phyloP scores from a whole-genome alignment of 2,888 invertebrate genomes.

The Abscondita cerata region DNA sequence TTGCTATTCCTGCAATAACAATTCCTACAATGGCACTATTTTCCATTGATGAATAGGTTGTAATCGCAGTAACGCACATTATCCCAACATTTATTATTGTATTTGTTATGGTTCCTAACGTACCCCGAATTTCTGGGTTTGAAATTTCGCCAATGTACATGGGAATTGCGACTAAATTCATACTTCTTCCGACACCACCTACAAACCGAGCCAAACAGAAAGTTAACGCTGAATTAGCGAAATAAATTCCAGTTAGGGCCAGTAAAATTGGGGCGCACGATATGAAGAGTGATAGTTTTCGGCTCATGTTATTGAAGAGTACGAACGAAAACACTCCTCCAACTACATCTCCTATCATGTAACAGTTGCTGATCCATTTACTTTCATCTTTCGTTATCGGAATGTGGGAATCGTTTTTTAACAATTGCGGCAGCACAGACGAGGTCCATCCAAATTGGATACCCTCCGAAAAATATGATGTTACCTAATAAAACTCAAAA shows the following conservation, averaged over 20 bases:
- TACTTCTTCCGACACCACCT: slow-evolving; percentile 32
- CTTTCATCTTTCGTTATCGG: slow-evolving; percentile 42
- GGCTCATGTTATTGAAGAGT: slow-evolving; percentile 35
- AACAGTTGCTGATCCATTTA: slow-evolving; percentile 32
- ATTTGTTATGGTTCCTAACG: slow-evolving; percentile 36
- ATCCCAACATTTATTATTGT: slow-evolving; percentile 38
- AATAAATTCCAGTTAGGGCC: slow-evolving; percentile 33
- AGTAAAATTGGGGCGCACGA: slow-evolving; percentile 29
- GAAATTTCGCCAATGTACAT: slow-evolving; percentile 43
- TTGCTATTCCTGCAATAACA: slow-evolving; percentile 23
- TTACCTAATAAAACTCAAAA: too few relatives aligned
- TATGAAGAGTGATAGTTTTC: slow-evolving; percentile 35
- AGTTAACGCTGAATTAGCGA: slow-evolving; percentile 17
- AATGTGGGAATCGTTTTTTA: slow-evolving; percentile 49
- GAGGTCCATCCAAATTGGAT: slow-evolving; percentile 58
- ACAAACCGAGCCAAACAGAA: slow-evolving; percentile 32
- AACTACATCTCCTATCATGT: slow-evolving; percentile 33
- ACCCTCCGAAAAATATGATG: slow-evolving; percentile 29
- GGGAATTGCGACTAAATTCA: slow-evolving; percentile 32
- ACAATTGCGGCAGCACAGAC: slow-evolving; percentile 54
- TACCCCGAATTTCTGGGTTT: slow-evolving; percentile 37
- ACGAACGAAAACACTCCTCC: slow-evolving; percentile 33
- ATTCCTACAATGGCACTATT: slow-evolving; percentile 26
- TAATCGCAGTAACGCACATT: slow-evolving; percentile 31
- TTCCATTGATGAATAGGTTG: slow-evolving; percentile 34